A percentile compares a stretch with the other conserved stretches of the same genome.
phyloP scores from a whole-genome alignment of 1,140 invertebrate genomes.

The Propsilocerus akamusi region DNA sequence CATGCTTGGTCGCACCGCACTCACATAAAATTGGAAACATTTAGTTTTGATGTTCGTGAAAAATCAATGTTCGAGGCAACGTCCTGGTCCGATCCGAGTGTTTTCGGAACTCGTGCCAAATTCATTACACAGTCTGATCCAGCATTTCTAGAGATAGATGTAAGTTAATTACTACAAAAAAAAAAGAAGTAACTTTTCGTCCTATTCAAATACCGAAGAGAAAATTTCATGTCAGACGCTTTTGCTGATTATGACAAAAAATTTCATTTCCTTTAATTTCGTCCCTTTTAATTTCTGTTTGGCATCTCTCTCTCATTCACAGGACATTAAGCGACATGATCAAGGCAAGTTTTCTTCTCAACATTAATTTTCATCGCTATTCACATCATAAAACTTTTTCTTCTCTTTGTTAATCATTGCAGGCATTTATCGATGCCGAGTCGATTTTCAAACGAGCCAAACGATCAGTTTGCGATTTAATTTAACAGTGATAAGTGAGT shows the following conservation, averaged over 20 bases:
- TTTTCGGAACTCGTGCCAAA: conserved; percentile 51
- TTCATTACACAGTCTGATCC: conserved; percentile 45
- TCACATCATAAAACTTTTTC: not conserved
- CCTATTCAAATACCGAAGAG: no score
- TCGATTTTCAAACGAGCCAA: conserved; percentile 66
- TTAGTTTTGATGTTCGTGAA: conserved; percentile 51
- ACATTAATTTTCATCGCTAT: no score
- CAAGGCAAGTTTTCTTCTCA: conserved; percentile 24
- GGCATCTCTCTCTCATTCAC: no score
- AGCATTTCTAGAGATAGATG: conserved; percentile 36
- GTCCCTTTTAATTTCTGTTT: no score
- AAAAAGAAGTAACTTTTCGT: no score
- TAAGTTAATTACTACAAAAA: conserved; percentile 4
- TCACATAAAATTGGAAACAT: no score
- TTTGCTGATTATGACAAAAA: no score
- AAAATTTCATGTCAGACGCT: no score
- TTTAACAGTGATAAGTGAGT: conserved; percentile 63
- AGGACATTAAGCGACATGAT: conserved; percentile 55
- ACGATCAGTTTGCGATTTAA: conserved; percentile 63
- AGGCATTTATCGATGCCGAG: conserved; percentile 59
- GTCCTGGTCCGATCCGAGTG: conserved; percentile 46
- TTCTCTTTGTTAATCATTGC: not conserved
- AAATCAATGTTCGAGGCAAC: conserved; percentile 41
- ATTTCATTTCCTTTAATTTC: no score
- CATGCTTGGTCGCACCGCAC: no score